Evolutionary conservation across 2,113 vertebrate genomes (phyloP).

Genomic region (Esox niger): DNA sequence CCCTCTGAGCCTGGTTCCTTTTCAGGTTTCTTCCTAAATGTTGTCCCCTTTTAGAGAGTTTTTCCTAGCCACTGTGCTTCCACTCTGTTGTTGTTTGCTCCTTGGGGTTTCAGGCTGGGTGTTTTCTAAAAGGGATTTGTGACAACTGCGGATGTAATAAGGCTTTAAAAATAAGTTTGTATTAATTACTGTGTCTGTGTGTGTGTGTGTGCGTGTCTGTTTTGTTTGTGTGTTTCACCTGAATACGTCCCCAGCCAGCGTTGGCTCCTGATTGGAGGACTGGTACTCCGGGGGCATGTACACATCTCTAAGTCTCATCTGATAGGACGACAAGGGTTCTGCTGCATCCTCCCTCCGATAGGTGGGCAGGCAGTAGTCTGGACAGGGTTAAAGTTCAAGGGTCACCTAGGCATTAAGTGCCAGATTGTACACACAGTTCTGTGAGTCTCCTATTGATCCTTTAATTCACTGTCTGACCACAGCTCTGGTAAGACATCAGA

Average conservation of each 20-base stretch:
- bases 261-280: slow-evolving; percentile 64
- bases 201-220: slow-evolving; percentile 1
- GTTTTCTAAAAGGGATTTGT: no score
- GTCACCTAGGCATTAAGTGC: not conserved
- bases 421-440: not conserved
- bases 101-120: no score
- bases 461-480: no score
- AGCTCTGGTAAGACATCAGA: not conserved
- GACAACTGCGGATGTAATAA: no score
- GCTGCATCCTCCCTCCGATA: slow-evolving; percentile 72
- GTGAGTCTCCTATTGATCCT: no score
- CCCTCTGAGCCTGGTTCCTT: no score
- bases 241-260: slow-evolving; percentile 75
- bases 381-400: not conserved
- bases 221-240: slow-evolving; percentile 60
- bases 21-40: no score
- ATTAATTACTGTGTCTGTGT: no score
- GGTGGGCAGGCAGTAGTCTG: slow-evolving; percentile 78
- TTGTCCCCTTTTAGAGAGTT: no score
- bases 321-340: slow-evolving; percentile 62
- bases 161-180: no score
- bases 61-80: no score
- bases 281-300: slow-evolving; percentile 78
- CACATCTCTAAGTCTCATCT: slow-evolving; percentile 67
- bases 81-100: no score